Conservation (phyloP, 2,797 vertebrate species). For the Sebastes hopkinsi region DNA sequence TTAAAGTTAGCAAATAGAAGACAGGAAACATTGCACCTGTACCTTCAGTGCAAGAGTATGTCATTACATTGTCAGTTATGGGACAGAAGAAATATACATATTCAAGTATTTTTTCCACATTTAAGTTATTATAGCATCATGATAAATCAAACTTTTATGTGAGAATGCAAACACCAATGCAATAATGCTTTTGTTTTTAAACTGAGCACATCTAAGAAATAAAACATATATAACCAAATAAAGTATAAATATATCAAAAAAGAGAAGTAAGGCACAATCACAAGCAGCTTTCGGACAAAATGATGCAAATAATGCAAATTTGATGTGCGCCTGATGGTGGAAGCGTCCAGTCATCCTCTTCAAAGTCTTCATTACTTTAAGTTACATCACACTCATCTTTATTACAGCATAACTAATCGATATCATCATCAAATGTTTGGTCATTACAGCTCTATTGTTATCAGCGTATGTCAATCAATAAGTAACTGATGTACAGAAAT, state of each 20-base stretch:
- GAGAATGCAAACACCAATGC: too few species aligned
- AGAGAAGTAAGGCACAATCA: neutral
- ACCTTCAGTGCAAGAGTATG: slow-evolving; percentile 43
- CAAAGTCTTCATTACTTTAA: neutral
- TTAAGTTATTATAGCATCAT: neutral
- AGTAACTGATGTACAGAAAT: neutral
- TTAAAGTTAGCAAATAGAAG: neutral
- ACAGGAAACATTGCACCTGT: neutral
- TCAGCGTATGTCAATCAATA: too few species aligned
- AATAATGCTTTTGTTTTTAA: too few species aligned
- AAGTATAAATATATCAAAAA: neutral
- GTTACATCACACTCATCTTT: neutral
- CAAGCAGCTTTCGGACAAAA: neutral
- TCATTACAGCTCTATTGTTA: too few species aligned
- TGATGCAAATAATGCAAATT: neutral
- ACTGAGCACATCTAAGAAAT: too few species aligned
- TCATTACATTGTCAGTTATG: neutral
- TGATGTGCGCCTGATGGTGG: neutral
- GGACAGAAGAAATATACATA: too few species aligned
- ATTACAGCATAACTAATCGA: neutral
- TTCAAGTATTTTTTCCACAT: neutral
- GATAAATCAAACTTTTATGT: neutral
- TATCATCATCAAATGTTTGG: too few species aligned
- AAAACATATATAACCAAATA: neutral
- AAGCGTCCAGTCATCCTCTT: neutral